These are phyloP conservation scores for Brachionus plicatilis DNA, from an alignment of 1,140 invertebrate genomes.

Conservation along the genomic window DNA sequence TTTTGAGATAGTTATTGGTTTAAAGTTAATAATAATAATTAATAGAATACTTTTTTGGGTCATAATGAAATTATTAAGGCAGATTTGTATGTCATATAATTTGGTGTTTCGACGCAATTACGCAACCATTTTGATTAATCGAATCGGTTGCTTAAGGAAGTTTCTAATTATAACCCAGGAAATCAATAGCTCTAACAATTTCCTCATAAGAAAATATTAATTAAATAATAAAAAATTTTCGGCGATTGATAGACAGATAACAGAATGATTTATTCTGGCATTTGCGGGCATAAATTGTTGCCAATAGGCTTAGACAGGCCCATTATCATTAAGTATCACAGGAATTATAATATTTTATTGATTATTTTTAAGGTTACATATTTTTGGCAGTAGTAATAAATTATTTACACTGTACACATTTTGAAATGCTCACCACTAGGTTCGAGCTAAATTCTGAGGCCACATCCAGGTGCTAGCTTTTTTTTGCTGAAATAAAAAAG, in stretches of 20 bases:
- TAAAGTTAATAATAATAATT: too few relatives aligned
- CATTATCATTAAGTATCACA: background rate
- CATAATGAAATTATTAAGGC: background rate
- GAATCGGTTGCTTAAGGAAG: background rate
- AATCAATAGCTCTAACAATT: background rate
- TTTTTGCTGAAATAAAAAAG: background rate
- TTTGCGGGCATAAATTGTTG: background rate
- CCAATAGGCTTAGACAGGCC: background rate
- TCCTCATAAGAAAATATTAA: background rate
- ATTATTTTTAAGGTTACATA: conserved; percentile 10
- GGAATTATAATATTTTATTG: conserved; percentile 33
- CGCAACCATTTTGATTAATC: background rate
- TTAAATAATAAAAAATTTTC: background rate
- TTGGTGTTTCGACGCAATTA: background rate
- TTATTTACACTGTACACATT: background rate
- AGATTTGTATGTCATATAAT: background rate
- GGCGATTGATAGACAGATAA: background rate
- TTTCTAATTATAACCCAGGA: background rate
- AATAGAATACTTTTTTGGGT: too few relatives aligned
- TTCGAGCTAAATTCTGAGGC: background rate
- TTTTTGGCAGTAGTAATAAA: conserved; percentile 7
- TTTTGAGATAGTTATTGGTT: too few relatives aligned
- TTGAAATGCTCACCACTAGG: background rate
- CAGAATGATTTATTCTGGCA: background rate
- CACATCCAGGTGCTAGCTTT: background rate